Conservation (phyloP, 2,888 invertebrate species). For the Hedychridium roseum region DNA sequence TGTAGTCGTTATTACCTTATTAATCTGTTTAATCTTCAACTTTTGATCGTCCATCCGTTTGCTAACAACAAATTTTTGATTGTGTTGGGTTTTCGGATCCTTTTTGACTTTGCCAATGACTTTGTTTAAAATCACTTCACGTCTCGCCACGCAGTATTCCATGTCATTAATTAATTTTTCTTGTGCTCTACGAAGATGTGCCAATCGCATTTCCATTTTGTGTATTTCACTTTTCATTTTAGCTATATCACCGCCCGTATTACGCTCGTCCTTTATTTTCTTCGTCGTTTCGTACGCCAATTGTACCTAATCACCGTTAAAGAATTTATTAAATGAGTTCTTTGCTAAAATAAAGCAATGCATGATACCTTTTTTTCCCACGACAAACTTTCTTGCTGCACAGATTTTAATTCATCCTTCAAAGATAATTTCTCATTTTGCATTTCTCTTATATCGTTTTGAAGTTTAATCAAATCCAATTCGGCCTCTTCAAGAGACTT, state of each 20-base stretch:
- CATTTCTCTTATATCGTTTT: conserved; percentile 73
- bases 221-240: conserved; percentile 84
- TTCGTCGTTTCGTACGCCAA: conserved; percentile 77
- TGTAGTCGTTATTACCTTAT: conserved; percentile 55
- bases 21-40: conserved; percentile 68
- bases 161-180: conserved; percentile 71
- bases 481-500: conserved; percentile 73
- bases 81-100: conserved; percentile 63
- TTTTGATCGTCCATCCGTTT: conserved; percentile 70
- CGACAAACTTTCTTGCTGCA: conserved; percentile 74
- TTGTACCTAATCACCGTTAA: conserved; percentile 52
- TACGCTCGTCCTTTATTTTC: conserved; percentile 72
- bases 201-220: conserved; percentile 76
- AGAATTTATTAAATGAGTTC: conserved; percentile 6
- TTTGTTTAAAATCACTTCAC: conserved; percentile 71
- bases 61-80: conserved; percentile 65
- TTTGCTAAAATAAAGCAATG: neutral
- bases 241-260: conserved; percentile 75
- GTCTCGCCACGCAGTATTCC: conserved; percentile 71
- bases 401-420: conserved; percentile 71
- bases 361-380: conserved; percentile 88
- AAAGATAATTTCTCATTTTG: conserved; percentile 73
- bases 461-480: conserved; percentile 71
- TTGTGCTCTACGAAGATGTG: conserved; percentile 68
- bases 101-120: conserved; percentile 68